These are phyloP conservation scores for Bemisia tabaci DNA, from an alignment of 1,140 invertebrate genomes.

Conservation along the genomic window DNA sequence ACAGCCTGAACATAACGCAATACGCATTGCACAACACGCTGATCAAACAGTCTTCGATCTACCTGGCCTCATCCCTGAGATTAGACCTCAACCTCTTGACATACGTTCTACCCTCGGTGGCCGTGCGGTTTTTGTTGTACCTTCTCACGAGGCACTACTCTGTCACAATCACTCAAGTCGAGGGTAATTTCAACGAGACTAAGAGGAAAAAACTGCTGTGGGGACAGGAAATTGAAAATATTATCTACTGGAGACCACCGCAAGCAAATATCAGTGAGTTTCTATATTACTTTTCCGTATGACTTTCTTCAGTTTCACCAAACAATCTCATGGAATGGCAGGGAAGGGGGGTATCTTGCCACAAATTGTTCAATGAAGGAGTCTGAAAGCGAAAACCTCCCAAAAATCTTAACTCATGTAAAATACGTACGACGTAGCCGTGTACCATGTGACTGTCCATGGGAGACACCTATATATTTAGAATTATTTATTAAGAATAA, in stretches of 20 bases:
- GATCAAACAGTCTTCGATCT: constrained; percentile 44
- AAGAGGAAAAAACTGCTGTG: constrained; percentile 32
- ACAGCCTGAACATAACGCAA: constrained; percentile 19
- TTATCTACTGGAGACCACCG: constrained; percentile 62
- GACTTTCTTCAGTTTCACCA: too few relatives aligned
- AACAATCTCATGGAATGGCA: too few relatives aligned
- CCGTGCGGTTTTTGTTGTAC: constrained; percentile 51
- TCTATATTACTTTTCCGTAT: not conserved
- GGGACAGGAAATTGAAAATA: constrained; percentile 48
- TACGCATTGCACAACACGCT: constrained; percentile 15
- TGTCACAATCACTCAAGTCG: constrained; percentile 52
- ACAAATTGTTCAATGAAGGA: too few relatives aligned
- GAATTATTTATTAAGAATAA: too few relatives aligned
- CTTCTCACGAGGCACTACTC: constrained; percentile 55
- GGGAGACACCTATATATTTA: too few relatives aligned
- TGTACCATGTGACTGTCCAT: too few relatives aligned
- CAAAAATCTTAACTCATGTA: too few relatives aligned
- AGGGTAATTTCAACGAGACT: constrained; percentile 28
- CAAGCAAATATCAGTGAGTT: constrained; percentile 64
- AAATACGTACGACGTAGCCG: too few relatives aligned
- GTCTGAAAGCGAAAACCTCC: too few relatives aligned
- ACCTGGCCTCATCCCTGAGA: constrained; percentile 49
- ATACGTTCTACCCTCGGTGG: constrained; percentile 46
- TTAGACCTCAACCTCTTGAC: constrained; percentile 49
- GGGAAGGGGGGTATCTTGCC: too few relatives aligned